Percentiles rank a stretch among this genome's conserved stretches.
phyloP scores from a whole-genome alignment of 2,888 invertebrate genomes.

The Drosophila flavopinicola region DNA sequence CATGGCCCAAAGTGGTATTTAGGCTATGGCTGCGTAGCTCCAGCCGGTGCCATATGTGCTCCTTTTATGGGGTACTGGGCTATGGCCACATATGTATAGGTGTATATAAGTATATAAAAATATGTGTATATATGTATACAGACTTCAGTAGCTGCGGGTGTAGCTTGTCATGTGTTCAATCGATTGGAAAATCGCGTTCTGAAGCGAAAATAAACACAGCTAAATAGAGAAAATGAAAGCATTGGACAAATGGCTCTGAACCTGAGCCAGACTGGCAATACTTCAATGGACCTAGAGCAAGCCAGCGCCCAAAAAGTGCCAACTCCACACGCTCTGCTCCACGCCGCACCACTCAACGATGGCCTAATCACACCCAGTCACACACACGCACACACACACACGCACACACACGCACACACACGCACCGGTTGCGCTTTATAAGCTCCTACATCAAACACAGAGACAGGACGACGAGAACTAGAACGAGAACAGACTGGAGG shows the following conservation, averaged over 20 bases:
- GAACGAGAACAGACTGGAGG: background rate
- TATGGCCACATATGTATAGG: conserved; percentile 16
- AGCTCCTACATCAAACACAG: conserved; percentile 64
- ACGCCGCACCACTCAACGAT: conserved; percentile 25
- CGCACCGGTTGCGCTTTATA: conserved; percentile 41
- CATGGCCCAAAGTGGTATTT: conserved; percentile 36
- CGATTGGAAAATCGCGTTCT: conserved; percentile 79
- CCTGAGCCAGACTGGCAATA: conserved; percentile 19
- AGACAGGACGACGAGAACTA: conserved; percentile 2
- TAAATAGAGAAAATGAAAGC: conserved; percentile 73
- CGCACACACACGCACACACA: conserved; percentile 8
- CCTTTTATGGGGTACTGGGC: conserved; percentile 10
- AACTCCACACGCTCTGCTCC: conserved; percentile 24
- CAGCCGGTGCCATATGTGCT: conserved; percentile 55
- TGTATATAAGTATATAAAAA: background rate
- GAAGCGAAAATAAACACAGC: conserved; percentile 79
- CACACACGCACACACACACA: conserved; percentile 25
- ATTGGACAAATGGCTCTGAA: conserved; percentile 25
- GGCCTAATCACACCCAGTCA: conserved; percentile 66
- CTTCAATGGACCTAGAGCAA: conserved; percentile 28
- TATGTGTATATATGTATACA: conserved; percentile 28
- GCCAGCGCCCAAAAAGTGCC: conserved; percentile 27
- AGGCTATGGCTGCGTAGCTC: conserved; percentile 12
- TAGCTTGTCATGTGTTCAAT: conserved; percentile 74
- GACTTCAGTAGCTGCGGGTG: conserved; percentile 50